Conservation (phyloP, 2,113 vertebrate genomes). For the Neotragus moschatus region DNA sequence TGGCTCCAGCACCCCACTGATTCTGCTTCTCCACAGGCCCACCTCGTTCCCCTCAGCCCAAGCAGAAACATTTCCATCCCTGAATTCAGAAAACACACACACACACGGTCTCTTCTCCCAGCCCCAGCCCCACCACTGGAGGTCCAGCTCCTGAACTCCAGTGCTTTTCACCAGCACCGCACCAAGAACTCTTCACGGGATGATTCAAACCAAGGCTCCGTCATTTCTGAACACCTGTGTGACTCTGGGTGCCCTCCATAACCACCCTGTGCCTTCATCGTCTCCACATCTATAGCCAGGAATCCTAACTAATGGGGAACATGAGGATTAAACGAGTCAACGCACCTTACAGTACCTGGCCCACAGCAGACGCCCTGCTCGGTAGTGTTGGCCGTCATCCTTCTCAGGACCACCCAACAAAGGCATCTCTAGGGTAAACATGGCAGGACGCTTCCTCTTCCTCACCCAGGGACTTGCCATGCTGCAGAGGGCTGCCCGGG, state of each 20-base stretch:
- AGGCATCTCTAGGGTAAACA: neutral
- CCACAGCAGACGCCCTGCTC: neutral
- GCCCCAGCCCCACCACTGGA: too few relatives aligned
- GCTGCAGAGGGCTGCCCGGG: neutral
- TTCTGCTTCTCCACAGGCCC: neutral
- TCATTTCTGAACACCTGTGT: neutral
- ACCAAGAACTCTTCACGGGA: neutral
- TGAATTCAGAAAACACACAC: neutral
- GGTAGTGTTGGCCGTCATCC: accelerated
- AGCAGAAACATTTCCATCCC: neutral
- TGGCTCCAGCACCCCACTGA: neutral
- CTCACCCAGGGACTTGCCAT: neutral
- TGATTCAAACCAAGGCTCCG: neutral
- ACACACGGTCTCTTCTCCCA: neutral
- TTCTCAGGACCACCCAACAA: neutral
- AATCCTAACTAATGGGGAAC: neutral
- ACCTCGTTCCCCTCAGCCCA: neutral
- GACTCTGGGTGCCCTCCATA: neutral
- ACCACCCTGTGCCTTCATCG: neutral
- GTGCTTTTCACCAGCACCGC: neutral
- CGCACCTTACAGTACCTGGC: accelerated
- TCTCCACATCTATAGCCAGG: neutral
- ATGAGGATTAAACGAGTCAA: neutral
- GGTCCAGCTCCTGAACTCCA: neutral
- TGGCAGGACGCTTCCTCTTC: neutral